Conservation (phyloP, 92 coral and sea anemone species). For the Porites cylindrica region DNA sequence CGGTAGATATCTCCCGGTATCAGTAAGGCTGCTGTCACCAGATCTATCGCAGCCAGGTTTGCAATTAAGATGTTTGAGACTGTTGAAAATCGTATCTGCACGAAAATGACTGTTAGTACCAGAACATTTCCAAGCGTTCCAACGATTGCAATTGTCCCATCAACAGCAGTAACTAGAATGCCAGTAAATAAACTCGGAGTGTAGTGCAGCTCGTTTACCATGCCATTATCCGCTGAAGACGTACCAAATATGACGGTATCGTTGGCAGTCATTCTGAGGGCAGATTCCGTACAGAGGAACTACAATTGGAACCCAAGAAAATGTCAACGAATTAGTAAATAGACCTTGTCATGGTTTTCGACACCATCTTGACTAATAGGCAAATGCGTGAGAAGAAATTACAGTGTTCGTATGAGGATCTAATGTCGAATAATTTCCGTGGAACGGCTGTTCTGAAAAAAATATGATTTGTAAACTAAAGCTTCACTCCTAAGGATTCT, state of each 20-base stretch:
- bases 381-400: no score
- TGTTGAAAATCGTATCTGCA: slow-evolving; percentile 37
- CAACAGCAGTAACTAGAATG: neutral
- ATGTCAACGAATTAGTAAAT: neutral
- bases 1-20: slow-evolving; percentile 47
- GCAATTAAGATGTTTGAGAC: slow-evolving; percentile 49
- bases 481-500: no score
- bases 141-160: slow-evolving; percentile 31
- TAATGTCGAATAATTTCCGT: no score
- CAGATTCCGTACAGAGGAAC: neutral
- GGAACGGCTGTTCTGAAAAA: no score
- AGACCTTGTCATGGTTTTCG: no score
- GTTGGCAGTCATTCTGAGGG: neutral
- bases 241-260: neutral
- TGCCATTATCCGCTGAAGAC: neutral
- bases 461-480: no score
- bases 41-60: slow-evolving; percentile 37
- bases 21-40: slow-evolving; percentile 9
- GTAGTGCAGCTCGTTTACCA: neutral
- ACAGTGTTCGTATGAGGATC: no score
- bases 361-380: no score
- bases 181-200: slow-evolving; percentile 15
- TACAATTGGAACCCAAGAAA: neutral
- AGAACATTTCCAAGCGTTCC: slow-evolving; percentile 40
- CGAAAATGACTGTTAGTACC: slow-evolving; percentile 35